A percentile compares a stretch with the other conserved stretches of the same genome.
phyloP scores from a whole-genome alignment of 2,797 vertebrate genomes.

The Vireo griseus region DNA sequence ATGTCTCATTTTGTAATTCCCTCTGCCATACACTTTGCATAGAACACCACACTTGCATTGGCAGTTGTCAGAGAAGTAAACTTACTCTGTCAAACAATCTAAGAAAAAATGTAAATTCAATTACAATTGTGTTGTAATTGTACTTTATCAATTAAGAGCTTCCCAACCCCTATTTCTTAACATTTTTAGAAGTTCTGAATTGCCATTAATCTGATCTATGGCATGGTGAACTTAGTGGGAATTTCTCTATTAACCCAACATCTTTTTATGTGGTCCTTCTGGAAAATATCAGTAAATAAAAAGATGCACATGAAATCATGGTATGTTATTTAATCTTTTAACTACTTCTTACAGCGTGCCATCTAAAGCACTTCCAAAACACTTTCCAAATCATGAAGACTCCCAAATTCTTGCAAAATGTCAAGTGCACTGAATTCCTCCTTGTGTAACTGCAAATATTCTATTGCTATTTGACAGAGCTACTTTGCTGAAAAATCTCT shows the following conservation, averaged over 20 bases:
- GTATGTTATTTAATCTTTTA: neutral
- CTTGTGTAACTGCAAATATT: neutral
- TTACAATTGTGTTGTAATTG: neutral
- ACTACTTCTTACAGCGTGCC: neutral
- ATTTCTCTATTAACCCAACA: neutral
- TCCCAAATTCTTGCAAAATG: neutral
- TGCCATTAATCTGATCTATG: neutral
- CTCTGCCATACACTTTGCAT: neutral
- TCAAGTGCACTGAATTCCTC: neutral
- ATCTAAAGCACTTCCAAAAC: neutral
- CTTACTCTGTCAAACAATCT: neutral
- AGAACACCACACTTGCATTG: neutral
- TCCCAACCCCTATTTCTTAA: neutral
- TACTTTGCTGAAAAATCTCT: neutral
- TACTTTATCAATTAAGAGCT: neutral
- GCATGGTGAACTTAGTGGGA: neutral
- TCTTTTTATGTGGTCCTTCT: neutral
- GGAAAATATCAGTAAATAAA: neutral
- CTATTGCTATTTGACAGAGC: neutral
- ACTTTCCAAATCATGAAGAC: neutral
- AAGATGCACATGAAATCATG: neutral
- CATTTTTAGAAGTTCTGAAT: neutral
- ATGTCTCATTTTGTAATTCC: neutral
- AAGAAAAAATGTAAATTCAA: neutral
- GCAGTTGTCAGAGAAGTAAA: neutral